Evolutionary conservation across 2,113 vertebrate species (phyloP).

Genomic region (Anguilla rostrata): DNA sequence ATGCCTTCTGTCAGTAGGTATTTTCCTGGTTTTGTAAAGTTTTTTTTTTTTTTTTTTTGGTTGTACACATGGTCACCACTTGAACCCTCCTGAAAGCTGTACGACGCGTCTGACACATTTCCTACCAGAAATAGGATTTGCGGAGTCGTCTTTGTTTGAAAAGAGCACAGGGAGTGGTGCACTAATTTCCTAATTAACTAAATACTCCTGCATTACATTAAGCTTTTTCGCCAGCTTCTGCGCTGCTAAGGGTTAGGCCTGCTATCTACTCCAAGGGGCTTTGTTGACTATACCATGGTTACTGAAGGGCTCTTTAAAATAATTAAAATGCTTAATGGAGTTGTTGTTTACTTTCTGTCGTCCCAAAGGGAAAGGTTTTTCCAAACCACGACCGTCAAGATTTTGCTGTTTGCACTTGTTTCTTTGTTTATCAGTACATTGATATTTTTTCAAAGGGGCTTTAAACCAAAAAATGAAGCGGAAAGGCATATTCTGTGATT

Average conservation of each 20-base stretch:
- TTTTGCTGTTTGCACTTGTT: neutral
- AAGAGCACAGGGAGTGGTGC: constrained; percentile 46
- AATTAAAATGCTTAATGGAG: constrained; percentile 54
- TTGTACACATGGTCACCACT: constrained; percentile 34
- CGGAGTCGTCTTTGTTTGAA: constrained; percentile 67
- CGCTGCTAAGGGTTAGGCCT: constrained; percentile 53
- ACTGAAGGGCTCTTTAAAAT: constrained; percentile 61
- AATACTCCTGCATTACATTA: constrained; percentile 42
- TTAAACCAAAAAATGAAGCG: neutral
- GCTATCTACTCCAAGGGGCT: constrained; percentile 57
- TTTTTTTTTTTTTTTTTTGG: constrained; percentile 28
- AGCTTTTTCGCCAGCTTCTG: constrained; percentile 43
- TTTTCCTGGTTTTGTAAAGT: constrained; percentile 6
- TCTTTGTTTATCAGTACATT: neutral
- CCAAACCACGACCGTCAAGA: constrained; percentile 4
- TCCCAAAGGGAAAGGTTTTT: constrained; percentile 5
- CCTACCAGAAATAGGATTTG: constrained; percentile 51
- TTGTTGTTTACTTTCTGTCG: constrained; percentile 31
- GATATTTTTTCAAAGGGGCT: neutral
- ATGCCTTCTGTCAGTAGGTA: neutral
- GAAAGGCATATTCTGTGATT: neutral
- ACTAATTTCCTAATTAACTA: constrained; percentile 70
- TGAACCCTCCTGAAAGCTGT: constrained; percentile 9
- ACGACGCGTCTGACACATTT: constrained; percentile 44
- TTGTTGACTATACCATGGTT: constrained; percentile 58